Conservation (phyloP, 2,888 invertebrate genomes). For the Hylaea fasciaria region DNA sequence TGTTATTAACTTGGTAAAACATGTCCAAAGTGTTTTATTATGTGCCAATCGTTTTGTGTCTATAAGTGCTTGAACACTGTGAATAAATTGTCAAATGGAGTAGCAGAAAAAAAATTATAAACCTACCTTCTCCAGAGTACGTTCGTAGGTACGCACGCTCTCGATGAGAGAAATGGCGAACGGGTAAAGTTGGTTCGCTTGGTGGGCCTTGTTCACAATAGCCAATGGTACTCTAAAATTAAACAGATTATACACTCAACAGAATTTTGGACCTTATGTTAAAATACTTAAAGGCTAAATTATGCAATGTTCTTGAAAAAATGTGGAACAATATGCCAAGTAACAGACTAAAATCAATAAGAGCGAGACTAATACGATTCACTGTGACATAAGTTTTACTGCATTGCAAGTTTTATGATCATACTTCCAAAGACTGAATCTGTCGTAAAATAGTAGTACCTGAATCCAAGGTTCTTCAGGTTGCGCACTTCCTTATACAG, state of each 20-base stretch:
- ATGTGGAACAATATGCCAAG: too few species aligned
- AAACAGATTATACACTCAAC: background rate
- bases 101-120: conserved; percentile 34
- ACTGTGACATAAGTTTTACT: too few species aligned
- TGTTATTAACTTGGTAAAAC: conserved; percentile 17
- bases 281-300: too few species aligned
- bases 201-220: conserved; percentile 99
- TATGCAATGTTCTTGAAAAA: too few species aligned
- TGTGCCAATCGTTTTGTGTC: conserved; percentile 70
- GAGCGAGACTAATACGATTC: too few species aligned
- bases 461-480: conserved; percentile 96
- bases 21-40: conserved; percentile 18
- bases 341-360: too few species aligned
- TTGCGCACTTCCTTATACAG: conserved; percentile 99
- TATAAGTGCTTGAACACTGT: conserved; percentile 59
- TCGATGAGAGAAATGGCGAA: conserved; percentile 99
- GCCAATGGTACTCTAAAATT: conserved; percentile 94
- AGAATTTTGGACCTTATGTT: too few species aligned
- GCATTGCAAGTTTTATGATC: too few species aligned
- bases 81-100: conserved; percentile 45
- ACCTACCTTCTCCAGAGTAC: conserved; percentile 98
- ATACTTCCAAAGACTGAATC: too few species aligned
- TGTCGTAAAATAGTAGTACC: conserved; percentile 61
- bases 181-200: conserved; percentile 99
- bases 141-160: conserved; percentile 98